A percentile compares a stretch with the other conserved stretches of the same genome.
Conservation (phyloP, 2,888 invertebrate genomes). For the Aphidius colemani region DNA sequence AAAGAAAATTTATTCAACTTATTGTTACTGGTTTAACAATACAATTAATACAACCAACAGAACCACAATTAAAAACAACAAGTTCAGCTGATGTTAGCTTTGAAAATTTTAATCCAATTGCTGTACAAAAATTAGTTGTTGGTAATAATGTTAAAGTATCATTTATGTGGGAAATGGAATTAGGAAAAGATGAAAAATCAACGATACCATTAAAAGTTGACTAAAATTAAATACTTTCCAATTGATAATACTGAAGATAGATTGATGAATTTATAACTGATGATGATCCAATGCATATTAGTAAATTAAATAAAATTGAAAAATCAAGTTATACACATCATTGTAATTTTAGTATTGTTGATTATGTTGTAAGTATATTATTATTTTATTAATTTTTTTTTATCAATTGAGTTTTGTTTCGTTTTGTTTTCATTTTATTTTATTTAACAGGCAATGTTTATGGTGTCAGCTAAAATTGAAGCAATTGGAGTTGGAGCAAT, state of each 20-base stretch:
- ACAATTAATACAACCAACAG: conserved; percentile 55
- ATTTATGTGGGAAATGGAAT: conserved; percentile 78
- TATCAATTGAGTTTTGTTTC: conserved; percentile 7
- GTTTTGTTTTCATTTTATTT: conserved; percentile 16
- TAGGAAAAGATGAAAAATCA: conserved; percentile 53
- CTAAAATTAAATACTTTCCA: conserved; percentile 66
- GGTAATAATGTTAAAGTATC: conserved; percentile 77
- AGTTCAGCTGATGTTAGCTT: conserved; percentile 68
- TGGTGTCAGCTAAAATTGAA: too few species aligned
- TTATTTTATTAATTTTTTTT: conserved; percentile 11
- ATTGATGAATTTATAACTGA: conserved; percentile 43
- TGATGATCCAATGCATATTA: conserved; percentile 57
- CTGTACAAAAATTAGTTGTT: conserved; percentile 69
- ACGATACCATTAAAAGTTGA: conserved; percentile 65
- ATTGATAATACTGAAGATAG: conserved; percentile 51
- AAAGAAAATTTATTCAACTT: conserved; percentile 85
- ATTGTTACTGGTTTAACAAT: conserved; percentile 67
- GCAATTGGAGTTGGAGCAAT: too few species aligned
- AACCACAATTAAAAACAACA: conserved; percentile 61
- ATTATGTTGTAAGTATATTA: conserved; percentile 70
- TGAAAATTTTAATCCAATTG: conserved; percentile 70
- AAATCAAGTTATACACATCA: conserved; percentile 55
- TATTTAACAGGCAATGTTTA: conserved; percentile 72
- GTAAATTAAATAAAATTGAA: conserved; percentile 61
- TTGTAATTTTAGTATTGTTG: conserved; percentile 78